Conservation (phyloP, 2,113 vertebrate genomes). For the Stercorarius parasiticus region DNA sequence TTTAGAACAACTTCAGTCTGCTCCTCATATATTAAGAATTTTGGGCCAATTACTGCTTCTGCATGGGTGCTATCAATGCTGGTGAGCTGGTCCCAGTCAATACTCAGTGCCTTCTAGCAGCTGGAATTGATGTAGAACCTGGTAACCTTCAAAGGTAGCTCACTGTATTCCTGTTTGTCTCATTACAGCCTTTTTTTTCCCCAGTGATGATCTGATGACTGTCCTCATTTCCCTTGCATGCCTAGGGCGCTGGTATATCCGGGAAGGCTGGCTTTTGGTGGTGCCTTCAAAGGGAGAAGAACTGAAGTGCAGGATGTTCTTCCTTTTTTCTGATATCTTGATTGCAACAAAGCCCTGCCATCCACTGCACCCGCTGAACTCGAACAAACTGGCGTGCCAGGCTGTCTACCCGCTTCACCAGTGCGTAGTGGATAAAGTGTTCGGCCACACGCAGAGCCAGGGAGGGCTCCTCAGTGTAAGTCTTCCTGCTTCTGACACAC, state of each 20-base stretch:
- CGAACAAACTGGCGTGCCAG: conserved; percentile 79
- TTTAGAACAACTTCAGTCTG: background rate
- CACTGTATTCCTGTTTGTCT: background rate
- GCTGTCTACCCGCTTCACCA: conserved; percentile 84
- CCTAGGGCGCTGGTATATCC: conserved; percentile 88
- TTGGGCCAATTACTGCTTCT: background rate
- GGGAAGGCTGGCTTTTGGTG: conserved; percentile 89
- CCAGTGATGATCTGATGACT: background rate
- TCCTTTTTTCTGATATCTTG: conserved; percentile 92
- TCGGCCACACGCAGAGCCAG: conserved; percentile 87
- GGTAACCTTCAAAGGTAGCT: background rate
- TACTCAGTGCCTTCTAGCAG: background rate
- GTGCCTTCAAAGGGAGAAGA: conserved; percentile 86
- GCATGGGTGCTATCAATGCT: accelerated
- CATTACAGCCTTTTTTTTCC: no score
- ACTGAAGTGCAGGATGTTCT: conserved; percentile 87
- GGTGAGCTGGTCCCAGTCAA: background rate
- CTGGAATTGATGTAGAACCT: background rate
- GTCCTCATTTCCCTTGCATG: background rate
- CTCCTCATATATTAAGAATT: background rate
- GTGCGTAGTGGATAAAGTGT: conserved; percentile 87
- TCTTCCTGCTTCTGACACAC: background rate
- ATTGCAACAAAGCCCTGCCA: conserved; percentile 82
- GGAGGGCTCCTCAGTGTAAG: conserved; percentile 95
- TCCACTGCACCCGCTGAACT: conserved; percentile 76